Conservation (phyloP, 2,797 vertebrate species). For the Calcarius lapponicus region DNA sequence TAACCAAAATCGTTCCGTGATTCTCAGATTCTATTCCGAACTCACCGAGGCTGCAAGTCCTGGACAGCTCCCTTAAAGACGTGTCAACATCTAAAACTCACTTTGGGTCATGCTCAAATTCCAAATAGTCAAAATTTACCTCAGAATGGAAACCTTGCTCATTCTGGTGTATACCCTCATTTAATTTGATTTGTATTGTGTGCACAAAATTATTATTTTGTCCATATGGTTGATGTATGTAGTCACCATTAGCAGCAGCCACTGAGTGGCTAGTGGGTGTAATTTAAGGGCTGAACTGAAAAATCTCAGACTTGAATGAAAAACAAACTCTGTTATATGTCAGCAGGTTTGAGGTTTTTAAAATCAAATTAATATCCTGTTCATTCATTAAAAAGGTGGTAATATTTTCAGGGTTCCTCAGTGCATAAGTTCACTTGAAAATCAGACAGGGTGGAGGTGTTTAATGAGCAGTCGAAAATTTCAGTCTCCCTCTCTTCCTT, state of each 20-base stretch:
- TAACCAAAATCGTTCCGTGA: fast-evolving
- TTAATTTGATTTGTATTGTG: background rate
- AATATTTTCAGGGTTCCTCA: background rate
- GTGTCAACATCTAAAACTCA: background rate
- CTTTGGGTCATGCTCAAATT: fast-evolving
- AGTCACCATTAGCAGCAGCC: background rate
- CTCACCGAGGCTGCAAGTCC: fast-evolving
- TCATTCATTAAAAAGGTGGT: background rate
- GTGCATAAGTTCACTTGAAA: background rate
- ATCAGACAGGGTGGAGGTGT: background rate
- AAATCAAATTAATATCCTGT: background rate
- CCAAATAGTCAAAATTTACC: background rate
- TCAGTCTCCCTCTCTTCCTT: background rate
- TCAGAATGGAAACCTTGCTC: background rate
- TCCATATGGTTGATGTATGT: background rate
- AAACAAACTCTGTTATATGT: background rate
- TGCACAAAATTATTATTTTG: background rate
- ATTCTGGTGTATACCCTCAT: background rate
- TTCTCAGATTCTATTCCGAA: background rate
- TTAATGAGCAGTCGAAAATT: background rate
- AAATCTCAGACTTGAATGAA: background rate
- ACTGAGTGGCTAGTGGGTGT: background rate
- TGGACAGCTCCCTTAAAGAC: background rate
- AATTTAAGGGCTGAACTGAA: background rate
- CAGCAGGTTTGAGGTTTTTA: background rate